Conservation (phyloP, 1,140 invertebrate genomes). For the Pseudomyrmex dendroicus region DNA sequence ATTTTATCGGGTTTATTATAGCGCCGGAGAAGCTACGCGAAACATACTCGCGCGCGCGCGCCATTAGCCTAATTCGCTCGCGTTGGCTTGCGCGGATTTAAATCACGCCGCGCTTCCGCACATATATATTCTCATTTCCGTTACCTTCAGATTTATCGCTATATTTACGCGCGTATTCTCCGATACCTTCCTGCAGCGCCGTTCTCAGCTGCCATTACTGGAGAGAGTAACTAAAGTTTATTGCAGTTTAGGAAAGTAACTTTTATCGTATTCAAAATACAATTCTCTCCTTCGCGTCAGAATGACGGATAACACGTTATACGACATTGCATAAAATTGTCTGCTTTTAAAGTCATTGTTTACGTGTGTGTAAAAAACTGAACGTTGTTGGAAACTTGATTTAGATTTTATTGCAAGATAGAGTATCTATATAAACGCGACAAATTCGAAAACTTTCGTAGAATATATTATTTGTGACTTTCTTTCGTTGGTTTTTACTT, state of each 20-base stretch:
- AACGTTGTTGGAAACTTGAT: too few relatives aligned
- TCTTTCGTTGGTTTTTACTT: not conserved
- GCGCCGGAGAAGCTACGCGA: not conserved
- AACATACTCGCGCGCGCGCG: constrained; percentile 3
- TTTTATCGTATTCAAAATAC: constrained; percentile 11
- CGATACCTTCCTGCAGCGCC: not conserved
- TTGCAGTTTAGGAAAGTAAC: constrained; percentile 15
- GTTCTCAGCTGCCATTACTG: not conserved
- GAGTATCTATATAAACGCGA: too few relatives aligned
- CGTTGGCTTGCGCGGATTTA: constrained; percentile 35
- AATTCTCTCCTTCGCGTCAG: not conserved
- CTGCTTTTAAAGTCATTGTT: too few relatives aligned
- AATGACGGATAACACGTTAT: not conserved
- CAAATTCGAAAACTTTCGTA: too few relatives aligned
- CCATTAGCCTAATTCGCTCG: constrained; percentile 54
- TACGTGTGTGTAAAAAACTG: too few relatives aligned
- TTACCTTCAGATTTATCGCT: constrained; percentile 41
- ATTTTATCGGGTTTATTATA: constrained; percentile 47
- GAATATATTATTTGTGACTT: not conserved
- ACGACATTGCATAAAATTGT: too few relatives aligned
- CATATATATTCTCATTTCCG: constrained; percentile 49
- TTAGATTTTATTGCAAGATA: too few relatives aligned
- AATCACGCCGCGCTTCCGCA: constrained; percentile 24
- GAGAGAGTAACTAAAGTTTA: constrained; percentile 31
- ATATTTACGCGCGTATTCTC: constrained; percentile 38